A percentile compares a stretch with the other conserved stretches of the same genome.
phyloP scores from a whole-genome alignment of 2,888 invertebrate genomes.

The Epirrhoe tristata region DNA sequence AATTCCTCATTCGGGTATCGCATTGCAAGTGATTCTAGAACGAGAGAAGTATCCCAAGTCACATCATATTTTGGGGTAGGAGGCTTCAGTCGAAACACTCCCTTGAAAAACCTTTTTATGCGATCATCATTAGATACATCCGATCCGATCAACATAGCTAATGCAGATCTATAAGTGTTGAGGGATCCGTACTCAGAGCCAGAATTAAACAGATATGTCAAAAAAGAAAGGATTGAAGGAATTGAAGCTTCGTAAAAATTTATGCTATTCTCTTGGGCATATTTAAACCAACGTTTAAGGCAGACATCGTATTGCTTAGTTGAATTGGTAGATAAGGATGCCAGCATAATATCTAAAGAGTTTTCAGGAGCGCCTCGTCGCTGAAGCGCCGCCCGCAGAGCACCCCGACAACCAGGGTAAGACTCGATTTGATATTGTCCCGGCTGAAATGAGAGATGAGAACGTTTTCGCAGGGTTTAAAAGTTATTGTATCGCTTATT shows the following conservation, averaged over 20 bases:
- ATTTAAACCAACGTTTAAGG: constrained; percentile 17
- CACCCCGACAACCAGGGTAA: constrained; percentile 10
- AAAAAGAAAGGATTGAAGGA: constrained; percentile 5
- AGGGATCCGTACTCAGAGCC: constrained; percentile 14
- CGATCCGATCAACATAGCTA: constrained; percentile 6
- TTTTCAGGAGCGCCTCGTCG: constrained; percentile 5
- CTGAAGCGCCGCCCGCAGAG: constrained; percentile 1
- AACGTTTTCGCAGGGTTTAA: constrained; percentile 8
- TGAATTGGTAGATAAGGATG: constrained; percentile 10
- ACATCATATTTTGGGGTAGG: constrained; percentile 11
- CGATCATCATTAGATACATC: constrained; percentile 1
- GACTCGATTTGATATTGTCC: constrained; percentile 8
- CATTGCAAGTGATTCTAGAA: not conserved
- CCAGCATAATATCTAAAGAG: constrained; percentile 14
- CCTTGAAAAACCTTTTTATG: constrained; percentile 18
- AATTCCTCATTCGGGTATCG: constrained; percentile 9
- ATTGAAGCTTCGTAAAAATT: constrained; percentile 9
- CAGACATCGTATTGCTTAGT: constrained; percentile 17
- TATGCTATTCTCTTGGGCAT: constrained; percentile 1
- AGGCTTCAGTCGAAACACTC: constrained; percentile 14
- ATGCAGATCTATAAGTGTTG: constrained; percentile 14
- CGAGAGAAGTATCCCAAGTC: constrained; percentile 7
- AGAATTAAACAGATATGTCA: constrained; percentile 8
- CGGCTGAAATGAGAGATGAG: constrained; percentile 15
- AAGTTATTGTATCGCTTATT: constrained; percentile 5